Evolutionary conservation across 2,888 invertebrate genomes (phyloP).

Genomic region (Stenichneumon culpator): DNA sequence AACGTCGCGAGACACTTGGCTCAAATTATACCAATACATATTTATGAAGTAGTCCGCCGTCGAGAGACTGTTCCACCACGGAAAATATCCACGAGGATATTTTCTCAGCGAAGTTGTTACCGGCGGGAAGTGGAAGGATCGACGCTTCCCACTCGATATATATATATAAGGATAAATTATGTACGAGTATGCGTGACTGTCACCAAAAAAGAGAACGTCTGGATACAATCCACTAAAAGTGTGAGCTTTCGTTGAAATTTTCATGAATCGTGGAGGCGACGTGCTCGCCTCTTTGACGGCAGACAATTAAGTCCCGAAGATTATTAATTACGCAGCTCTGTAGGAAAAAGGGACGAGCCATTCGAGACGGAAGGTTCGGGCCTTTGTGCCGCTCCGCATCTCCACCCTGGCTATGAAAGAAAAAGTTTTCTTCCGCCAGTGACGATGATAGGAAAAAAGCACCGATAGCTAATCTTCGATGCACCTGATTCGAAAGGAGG

Average conservation of each 20-base stretch:
- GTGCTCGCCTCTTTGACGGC: slow-evolving; percentile 4
- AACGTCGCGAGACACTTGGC: slow-evolving; percentile 41
- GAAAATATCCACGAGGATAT: no score
- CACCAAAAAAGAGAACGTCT: neutral
- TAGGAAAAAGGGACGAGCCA: slow-evolving; percentile 10
- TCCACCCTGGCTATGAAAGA: slow-evolving; percentile 3
- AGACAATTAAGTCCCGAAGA: slow-evolving; percentile 31
- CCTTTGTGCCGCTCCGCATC: neutral
- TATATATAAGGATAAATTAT: slow-evolving; percentile 21
- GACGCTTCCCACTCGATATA: neutral
- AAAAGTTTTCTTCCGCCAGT: slow-evolving; percentile 29
- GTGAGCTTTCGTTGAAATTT: slow-evolving; percentile 8
- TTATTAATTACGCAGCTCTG: slow-evolving; percentile 44
- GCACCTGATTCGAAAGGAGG: neutral
- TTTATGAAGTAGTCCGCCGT: slow-evolving; percentile 53
- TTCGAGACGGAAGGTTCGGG: neutral
- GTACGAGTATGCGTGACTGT: neutral
- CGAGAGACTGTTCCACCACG: slow-evolving; percentile 2
- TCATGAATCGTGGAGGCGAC: neutral
- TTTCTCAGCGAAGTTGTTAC: slow-evolving; percentile 22
- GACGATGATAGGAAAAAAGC: slow-evolving; percentile 19
- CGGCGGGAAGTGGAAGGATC: slow-evolving; percentile 31
- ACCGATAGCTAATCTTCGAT: slow-evolving; percentile 15
- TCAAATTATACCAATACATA: slow-evolving; percentile 62
- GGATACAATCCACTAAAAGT: neutral